These are phyloP conservation scores for Drosophila eohydei DNA, from an alignment of 2,888 invertebrate genomes.

Conservation along the genomic window DNA sequence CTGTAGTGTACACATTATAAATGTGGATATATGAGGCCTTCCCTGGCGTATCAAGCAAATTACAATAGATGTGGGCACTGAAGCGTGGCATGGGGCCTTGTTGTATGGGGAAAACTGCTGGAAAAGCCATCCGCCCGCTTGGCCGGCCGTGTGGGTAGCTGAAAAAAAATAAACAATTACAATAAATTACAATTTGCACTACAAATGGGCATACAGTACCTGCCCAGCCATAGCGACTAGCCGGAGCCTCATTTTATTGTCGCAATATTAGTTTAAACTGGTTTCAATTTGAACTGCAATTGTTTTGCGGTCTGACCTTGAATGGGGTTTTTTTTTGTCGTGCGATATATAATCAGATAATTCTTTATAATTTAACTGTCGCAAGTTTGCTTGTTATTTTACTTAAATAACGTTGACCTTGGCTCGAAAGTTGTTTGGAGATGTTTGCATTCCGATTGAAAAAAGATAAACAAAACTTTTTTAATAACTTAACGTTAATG, in stretches of 20 bases:
- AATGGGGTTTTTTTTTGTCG: slow-evolving; percentile 16
- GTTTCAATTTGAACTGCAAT: slow-evolving; percentile 51
- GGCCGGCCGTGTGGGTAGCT: slow-evolving; percentile 6
- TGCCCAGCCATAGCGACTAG: slow-evolving; percentile 29
- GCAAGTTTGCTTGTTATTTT: slow-evolving; percentile 51
- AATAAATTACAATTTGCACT: slow-evolving; percentile 38
- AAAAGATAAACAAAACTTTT: background rate
- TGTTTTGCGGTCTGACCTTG: slow-evolving; percentile 53
- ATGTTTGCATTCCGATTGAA: background rate
- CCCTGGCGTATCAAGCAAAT: slow-evolving; percentile 17
- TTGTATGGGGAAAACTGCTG: slow-evolving; percentile 16
- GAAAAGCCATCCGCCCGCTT: slow-evolving; percentile 1
- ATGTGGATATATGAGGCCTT: slow-evolving; percentile 12
- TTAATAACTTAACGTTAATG: background rate
- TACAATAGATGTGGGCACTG: slow-evolving; percentile 19
- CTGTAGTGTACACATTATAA: background rate
- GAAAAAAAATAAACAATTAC: slow-evolving; percentile 18
- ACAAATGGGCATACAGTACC: slow-evolving; percentile 34
- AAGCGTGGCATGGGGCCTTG: slow-evolving; percentile 40
- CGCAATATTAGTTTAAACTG: slow-evolving; percentile 50
- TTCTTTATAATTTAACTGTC: slow-evolving; percentile 39
- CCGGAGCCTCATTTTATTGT: slow-evolving; percentile 17
- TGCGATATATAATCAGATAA: slow-evolving; percentile 20
- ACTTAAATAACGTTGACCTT: slow-evolving; percentile 64
- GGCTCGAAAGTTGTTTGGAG: slow-evolving; percentile 16